Percentiles rank a stretch among this genome's conserved stretches.
Evolutionary conservation across 2,888 invertebrate species (phyloP).

Genomic region (Dicyrtomina minuta): DNA sequence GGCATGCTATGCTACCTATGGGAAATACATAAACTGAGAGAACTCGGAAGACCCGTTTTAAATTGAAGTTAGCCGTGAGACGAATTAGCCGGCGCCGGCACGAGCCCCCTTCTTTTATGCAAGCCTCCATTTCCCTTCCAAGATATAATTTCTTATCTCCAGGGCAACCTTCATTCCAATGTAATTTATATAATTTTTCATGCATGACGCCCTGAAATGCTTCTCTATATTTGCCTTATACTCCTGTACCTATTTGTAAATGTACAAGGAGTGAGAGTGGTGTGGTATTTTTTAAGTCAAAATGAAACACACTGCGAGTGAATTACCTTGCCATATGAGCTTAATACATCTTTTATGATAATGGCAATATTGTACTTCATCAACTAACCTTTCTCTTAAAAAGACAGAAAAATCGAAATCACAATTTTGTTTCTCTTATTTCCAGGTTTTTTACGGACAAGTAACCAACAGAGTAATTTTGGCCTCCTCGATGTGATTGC

Average conservation of each 20-base stretch:
- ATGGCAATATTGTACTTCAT: no score
- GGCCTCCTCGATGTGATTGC: slow-evolving; percentile 91
- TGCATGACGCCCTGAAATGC: slow-evolving; percentile 11
- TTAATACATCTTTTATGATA: no score
- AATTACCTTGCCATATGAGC: background rate
- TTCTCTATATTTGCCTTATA: no score
- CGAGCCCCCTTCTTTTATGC: slow-evolving; percentile 1
- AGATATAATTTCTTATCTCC: slow-evolving; percentile 15
- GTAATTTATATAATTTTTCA: slow-evolving; percentile 29
- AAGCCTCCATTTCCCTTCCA: background rate
- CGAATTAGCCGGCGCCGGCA: slow-evolving; percentile 15
- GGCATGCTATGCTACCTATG: background rate
- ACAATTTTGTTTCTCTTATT: slow-evolving; percentile 53
- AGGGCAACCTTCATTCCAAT: slow-evolving; percentile 18
- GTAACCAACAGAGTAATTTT: slow-evolving; percentile 86
- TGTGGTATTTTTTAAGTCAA: no score
- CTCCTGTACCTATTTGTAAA: no score
- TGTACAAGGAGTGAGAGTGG: background rate
- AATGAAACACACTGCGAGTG: no score
- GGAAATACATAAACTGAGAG: background rate
- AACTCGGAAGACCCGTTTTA: slow-evolving; percentile 15
- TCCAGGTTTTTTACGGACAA: slow-evolving; percentile 86
- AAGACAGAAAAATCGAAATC: background rate
- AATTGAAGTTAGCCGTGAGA: background rate
- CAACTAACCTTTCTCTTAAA: no score